phyloP scores from a whole-genome alignment of 2,113 vertebrate species.

The Narcine bancroftii region DNA sequence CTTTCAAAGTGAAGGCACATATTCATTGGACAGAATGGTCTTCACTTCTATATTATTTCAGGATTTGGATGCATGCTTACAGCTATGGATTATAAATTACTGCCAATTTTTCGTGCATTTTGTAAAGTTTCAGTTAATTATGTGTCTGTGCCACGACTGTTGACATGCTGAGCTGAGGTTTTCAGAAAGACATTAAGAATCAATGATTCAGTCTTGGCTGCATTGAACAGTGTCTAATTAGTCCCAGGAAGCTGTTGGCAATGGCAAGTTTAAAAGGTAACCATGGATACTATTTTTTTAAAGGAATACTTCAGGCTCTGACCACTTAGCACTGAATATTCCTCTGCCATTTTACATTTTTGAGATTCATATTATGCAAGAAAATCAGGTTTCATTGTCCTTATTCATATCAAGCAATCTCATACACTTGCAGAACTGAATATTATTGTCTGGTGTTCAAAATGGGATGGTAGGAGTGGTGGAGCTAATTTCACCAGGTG shows the following conservation, averaged over 20 bases:
- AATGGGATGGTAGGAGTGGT: not conserved
- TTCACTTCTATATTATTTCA: no score
- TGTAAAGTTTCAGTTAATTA: not conserved
- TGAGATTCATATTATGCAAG: not conserved
- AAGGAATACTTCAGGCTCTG: not conserved
- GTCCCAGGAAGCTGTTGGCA: not conserved
- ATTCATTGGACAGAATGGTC: no score
- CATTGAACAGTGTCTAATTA: not conserved
- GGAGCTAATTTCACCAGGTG: not conserved
- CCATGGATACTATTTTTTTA: slow-evolving; percentile 4
- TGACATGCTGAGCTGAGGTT: not conserved
- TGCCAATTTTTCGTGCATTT: not conserved
- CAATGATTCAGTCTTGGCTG: not conserved
- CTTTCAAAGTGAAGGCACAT: no score
- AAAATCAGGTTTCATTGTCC: not conserved
- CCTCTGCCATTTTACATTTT: not conserved
- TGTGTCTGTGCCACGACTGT: not conserved
- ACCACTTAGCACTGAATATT: not conserved
- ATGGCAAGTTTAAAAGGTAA: not conserved
- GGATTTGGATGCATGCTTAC: not conserved
- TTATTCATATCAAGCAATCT: slow-evolving; percentile 1
- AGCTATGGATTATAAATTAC: not conserved
- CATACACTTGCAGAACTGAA: not conserved
- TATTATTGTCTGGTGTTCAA: not conserved
- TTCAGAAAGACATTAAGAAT: not conserved